These are phyloP conservation scores for Trachelus stipa DNA, from an alignment of 2,888 invertebrate genomes.

Conservation along the genomic window DNA sequence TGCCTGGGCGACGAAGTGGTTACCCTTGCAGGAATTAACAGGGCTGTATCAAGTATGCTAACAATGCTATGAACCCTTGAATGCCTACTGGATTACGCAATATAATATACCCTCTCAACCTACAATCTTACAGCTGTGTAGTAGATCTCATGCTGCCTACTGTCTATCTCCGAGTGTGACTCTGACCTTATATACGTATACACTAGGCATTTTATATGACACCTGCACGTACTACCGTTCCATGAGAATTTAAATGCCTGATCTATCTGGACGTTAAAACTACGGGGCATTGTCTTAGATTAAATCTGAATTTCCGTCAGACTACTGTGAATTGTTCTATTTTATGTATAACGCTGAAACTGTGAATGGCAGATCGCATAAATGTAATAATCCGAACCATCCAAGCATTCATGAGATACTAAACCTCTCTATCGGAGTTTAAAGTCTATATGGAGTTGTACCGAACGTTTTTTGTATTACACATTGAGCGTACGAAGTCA, in stretches of 20 bases:
- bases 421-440: not conserved
- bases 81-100: not conserved
- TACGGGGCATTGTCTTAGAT: not conserved
- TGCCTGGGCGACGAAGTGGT: not conserved
- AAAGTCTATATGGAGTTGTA: not conserved
- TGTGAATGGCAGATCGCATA: not conserved
- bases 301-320: not conserved
- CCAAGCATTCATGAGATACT: not conserved
- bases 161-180: not conserved
- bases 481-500: not conserved
- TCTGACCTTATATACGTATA: not conserved
- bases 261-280: not conserved
- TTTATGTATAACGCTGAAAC: not conserved
- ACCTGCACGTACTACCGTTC: not conserved
- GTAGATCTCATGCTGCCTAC: not conserved
- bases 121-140: not conserved
- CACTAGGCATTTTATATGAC: not conserved
- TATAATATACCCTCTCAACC: not conserved
- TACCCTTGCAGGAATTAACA: not conserved
- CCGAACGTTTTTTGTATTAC: not conserved
- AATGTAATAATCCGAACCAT: not conserved
- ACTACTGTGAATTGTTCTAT: not conserved
- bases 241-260: not conserved
- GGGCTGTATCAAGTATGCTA: conserved; percentile 6
- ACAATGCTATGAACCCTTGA: conserved; percentile 4